phyloP scores from a whole-genome alignment of 1,140 invertebrate genomes.

The Platyura marginata region DNA sequence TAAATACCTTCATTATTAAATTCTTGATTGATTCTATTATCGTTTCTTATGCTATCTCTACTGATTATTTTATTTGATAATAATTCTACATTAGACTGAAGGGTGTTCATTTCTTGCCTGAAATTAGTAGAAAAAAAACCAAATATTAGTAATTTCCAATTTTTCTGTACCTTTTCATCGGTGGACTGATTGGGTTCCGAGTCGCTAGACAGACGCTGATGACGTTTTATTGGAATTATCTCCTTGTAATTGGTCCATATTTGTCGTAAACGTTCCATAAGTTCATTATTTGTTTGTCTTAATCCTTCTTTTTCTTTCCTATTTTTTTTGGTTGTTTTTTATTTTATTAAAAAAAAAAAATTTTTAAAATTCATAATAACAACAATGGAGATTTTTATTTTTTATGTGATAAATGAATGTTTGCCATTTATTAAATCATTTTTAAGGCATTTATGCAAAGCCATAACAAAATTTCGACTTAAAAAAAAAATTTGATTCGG shows the following conservation, averaged over 20 bases:
- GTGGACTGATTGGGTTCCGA: slow-evolving; percentile 7
- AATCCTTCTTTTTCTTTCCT: slow-evolving; percentile 32
- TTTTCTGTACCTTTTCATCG: background rate
- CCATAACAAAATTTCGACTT: background rate
- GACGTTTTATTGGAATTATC: background rate
- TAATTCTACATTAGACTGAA: slow-evolving; percentile 34
- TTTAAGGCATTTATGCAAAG: slow-evolving; percentile 1
- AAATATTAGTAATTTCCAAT: slow-evolving; percentile 10
- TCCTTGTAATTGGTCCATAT: slow-evolving; percentile 36
- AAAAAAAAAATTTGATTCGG: background rate
- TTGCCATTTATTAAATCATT: background rate
- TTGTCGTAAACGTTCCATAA: slow-evolving; percentile 34
- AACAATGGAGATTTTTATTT: too few species aligned
- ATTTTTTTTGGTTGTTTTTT: too few species aligned
- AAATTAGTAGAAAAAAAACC: too few species aligned
- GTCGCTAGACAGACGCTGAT: slow-evolving; percentile 8
- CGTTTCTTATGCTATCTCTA: slow-evolving; percentile 14
- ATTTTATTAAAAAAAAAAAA: too few species aligned
- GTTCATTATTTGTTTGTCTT: slow-evolving; percentile 33
- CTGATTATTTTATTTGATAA: slow-evolving; percentile 28
- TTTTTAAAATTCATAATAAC: too few species aligned
- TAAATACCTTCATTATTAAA: background rate
- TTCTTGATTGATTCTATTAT: slow-evolving; percentile 16
- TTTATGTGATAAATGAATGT: too few species aligned
- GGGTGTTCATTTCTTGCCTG: slow-evolving; percentile 34